Evolutionary conservation across 2,888 invertebrate genomes (phyloP), one percentile per base, ranked within the genome.

Genomic region (Torymus aiolomorphi): DNA sequence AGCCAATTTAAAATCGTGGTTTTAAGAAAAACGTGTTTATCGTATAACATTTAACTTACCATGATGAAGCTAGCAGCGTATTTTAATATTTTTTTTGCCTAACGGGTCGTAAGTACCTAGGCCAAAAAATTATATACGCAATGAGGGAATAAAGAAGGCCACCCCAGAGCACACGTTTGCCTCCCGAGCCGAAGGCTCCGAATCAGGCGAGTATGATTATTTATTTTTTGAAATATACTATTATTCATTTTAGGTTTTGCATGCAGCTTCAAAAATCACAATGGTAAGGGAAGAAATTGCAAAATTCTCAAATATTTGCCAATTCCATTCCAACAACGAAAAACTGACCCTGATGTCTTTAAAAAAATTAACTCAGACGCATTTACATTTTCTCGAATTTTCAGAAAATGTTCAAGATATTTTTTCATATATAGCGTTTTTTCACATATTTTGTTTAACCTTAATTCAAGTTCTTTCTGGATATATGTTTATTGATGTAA

Each of bases 371-470:
- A 18, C 20, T 12, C 16, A 67, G 3, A 81, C 63, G 20, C 85
- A 86, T 67, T 62, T 82, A 20, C 82, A 71, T 14, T 83, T 84
- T 5, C 81, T 85, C 13, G 24, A 71, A 49, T 81, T 84, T 62
- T 80, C 82, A 2, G 61, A 82, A 8, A 65, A 74, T 16, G 73
- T 86, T 8, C 75, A 86, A 13, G 80, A 80, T 24, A 66, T 86
- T 1, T 86, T 84, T 52, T 82, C 84, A 5, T 74, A 67, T 4
- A 79, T 85, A 10, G 79, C 84, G 5, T 77, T 86, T 51, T 63
- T 85, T 14, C 85, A 86, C 49, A 77, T 85, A 1, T 61, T 85
- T 1, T 83, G 77, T 56, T 83, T 84, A 51, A 84, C 83, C 3
- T 20, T 85, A 13, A 67, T 84, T 12, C 84, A 84, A 20, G 85